These are phyloP conservation scores for Dromas ardeola DNA, from an alignment of 2,113 vertebrate species.

Conservation along the genomic window DNA sequence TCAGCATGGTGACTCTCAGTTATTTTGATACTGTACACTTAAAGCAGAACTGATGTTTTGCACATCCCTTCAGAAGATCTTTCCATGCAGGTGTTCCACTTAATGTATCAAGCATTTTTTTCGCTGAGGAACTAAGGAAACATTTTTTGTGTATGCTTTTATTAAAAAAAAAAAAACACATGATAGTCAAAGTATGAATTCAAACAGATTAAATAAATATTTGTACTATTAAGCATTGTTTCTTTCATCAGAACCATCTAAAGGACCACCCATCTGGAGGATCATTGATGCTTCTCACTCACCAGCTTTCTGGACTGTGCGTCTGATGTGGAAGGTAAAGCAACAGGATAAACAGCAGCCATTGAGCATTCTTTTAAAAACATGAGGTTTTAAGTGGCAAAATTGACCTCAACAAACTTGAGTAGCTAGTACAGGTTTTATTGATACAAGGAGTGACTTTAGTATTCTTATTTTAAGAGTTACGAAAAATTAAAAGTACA, in stretches of 20 bases:
- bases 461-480: background rate
- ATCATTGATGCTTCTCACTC: constrained; percentile 36
- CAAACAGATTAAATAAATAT: background rate
- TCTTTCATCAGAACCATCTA: constrained; percentile 77
- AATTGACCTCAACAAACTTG: background rate
- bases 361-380: background rate
- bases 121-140: background rate
- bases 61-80: background rate
- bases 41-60: background rate
- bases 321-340: constrained; percentile 88
- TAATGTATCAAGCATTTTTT: background rate
- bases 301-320: constrained; percentile 52
- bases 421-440: background rate
- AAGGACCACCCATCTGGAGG: constrained; percentile 84
- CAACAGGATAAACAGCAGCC: background rate
- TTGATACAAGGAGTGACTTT: background rate
- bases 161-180: background rate
- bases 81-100: background rate
- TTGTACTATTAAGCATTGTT: background rate
- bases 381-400: background rate
- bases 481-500: background rate
- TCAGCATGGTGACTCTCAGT: background rate
- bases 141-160: background rate
- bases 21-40: background rate
- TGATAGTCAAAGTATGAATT: background rate